Base-by-base conservation (phyloP, 2,888 invertebrate genomes). In the Hololepta plana region DNA sequence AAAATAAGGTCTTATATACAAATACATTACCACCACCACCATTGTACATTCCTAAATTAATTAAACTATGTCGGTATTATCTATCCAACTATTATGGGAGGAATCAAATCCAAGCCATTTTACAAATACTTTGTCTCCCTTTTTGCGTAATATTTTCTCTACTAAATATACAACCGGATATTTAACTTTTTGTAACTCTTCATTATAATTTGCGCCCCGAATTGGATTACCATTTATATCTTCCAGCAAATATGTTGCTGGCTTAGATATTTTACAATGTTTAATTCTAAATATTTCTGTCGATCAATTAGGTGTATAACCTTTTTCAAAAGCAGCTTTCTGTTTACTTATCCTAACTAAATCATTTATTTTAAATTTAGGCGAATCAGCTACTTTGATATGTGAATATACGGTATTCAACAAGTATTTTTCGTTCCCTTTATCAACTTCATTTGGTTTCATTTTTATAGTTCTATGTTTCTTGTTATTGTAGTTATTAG, bases 301-400 rank as follows among this genome's bases (percentile, higher is more conserved):
- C n/a, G n/a, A n/a, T n/a, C 43, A 46, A 24, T 41, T 41, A 0
- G 40, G 38, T 2, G 35, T 36, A 20, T 43, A 45, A 4, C 38
- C 41, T 35, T 43, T 43, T 9, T 35, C 37, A 28, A 43, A 43
- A 8, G 37, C 12, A 5, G 28, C 27, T n/a, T n/a, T n/a, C n/a
- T n/a, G n/a, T n/a, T n/a, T n/a, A n/a, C n/a, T n/a, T n/a, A n/a
- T n/a, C n/a, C n/a, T n/a, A n/a, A n/a, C n/a, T n/a, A n/a, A n/a
- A n/a, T n/a, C n/a, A n/a, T n/a, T n/a, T n/a, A n/a, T n/a, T n/a
- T n/a, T n/a, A n/a, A n/a, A n/a, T n/a, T n/a, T n/a, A n/a, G n/a
- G n/a, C n/a, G n/a, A n/a, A n/a, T n/a, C n/a, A n/a, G n/a, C n/a
- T n/a, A n/a, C n/a, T n/a, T n/a, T n/a, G n/a, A n/a, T n/a, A n/a